Evolutionary conservation across 92 coral and sea anemone species (phyloP).

Genomic region (Blastomussa wellsi): DNA sequence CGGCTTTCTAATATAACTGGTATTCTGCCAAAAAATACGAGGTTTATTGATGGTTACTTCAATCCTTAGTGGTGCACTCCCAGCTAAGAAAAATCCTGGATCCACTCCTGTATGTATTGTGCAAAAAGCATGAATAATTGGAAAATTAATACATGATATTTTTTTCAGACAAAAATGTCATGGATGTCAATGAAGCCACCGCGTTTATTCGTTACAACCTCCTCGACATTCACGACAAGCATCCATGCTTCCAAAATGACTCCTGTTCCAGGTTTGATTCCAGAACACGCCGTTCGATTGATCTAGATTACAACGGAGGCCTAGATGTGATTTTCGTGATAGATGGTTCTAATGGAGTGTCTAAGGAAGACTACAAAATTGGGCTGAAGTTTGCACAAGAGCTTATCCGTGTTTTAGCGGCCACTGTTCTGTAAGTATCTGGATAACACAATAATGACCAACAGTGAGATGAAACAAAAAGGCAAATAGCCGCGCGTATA

Average conservation of each 20-base stretch:
- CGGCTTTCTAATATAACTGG: too few species aligned
- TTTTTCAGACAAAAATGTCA: slow-evolving; percentile 34
- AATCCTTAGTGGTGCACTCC: too few species aligned
- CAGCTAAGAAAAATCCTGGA: too few species aligned
- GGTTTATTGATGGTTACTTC: too few species aligned
- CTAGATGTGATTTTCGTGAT: slow-evolving; percentile 73
- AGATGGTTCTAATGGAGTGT: slow-evolving; percentile 66
- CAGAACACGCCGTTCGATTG: slow-evolving; percentile 60
- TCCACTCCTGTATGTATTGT: too few species aligned
- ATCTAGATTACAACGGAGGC: slow-evolving; percentile 59
- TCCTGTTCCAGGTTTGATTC: slow-evolving; percentile 39
- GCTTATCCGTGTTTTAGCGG: slow-evolving; percentile 49
- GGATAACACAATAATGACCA: too few species aligned
- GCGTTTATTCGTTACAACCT: slow-evolving; percentile 56
- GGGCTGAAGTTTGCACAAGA: slow-evolving; percentile 76
- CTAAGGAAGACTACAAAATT: slow-evolving; percentile 51
- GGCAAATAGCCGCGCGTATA: neutral
- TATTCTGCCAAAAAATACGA: too few species aligned
- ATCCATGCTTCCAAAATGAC: slow-evolving; percentile 46
- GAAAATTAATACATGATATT: neutral
- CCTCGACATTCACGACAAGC: slow-evolving; percentile 25
- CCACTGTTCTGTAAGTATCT: slow-evolving; percentile 32
- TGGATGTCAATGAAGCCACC: slow-evolving; percentile 62
- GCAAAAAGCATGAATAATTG: too few species aligned
- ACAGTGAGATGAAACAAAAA: neutral